Percentiles rank a stretch among this genome's conserved stretches.
Evolutionary conservation across 2,888 invertebrate species (phyloP).

Genomic region (Polietes domitor): DNA sequence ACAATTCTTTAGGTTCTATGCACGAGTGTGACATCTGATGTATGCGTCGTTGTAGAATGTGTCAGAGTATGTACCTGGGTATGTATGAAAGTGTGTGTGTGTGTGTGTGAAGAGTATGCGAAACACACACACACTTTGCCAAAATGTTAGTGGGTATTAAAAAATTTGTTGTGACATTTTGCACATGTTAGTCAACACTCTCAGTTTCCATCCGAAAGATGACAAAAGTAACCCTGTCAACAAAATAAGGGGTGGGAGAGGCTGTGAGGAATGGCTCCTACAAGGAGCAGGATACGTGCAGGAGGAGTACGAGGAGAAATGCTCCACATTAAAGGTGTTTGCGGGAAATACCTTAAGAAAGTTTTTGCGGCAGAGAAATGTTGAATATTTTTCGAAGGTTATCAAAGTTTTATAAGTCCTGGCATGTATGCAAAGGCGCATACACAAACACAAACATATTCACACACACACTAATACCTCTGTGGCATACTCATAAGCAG

Average conservation of each 20-base stretch:
- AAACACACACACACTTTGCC: constrained; percentile 11
- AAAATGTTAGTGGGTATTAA: constrained; percentile 5
- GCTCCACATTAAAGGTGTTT: not conserved
- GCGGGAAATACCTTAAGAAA: not conserved
- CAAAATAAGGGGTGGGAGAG: not conserved
- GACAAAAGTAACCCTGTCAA: not conserved
- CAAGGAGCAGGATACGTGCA: not conserved
- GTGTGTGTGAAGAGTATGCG: not conserved
- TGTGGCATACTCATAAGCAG: not conserved
- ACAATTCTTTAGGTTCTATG: not conserved
- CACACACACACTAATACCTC: not conserved
- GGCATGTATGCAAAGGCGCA: constrained; percentile 8
- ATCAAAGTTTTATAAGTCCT: not conserved
- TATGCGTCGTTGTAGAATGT: not conserved
- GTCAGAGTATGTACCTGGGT: not conserved
- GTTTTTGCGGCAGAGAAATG: not conserved
- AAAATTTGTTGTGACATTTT: constrained; percentile 36
- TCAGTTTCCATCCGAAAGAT: too few relatives aligned
- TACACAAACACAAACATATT: not conserved
- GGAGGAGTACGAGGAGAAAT: not conserved
- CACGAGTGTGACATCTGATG: not conserved
- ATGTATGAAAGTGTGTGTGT: not conserved
- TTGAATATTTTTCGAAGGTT: not conserved
- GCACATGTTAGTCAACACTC: constrained; percentile 33
- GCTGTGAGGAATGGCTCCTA: not conserved